Conservation (phyloP, 2,888 invertebrate genomes). For the Calameuta pallipes region DNA sequence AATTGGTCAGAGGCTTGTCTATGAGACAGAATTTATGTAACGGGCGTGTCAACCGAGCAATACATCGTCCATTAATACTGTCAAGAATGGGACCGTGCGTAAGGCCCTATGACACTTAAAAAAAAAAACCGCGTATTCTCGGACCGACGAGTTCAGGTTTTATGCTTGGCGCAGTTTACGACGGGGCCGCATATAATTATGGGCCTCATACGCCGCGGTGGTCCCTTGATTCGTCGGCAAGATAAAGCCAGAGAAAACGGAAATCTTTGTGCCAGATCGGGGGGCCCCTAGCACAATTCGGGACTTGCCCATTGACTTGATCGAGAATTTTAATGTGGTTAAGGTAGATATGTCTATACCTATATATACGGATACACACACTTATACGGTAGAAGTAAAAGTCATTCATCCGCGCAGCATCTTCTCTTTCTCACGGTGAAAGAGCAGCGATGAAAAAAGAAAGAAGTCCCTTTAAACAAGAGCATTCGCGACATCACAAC, state of each 20-base stretch:
- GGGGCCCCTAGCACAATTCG: not conserved
- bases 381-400: not conserved
- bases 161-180: conserved; percentile 16
- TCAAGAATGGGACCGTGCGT: not conserved
- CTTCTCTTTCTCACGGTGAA: not conserved
- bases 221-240: conserved; percentile 2
- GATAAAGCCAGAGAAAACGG: conserved; percentile 3
- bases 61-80: not conserved
- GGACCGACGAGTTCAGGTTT: conserved; percentile 21
- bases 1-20: not conserved
- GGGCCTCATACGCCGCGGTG: conserved; percentile 8
- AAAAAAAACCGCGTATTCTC: not conserved
- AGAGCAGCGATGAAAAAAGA: not conserved
- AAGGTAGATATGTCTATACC: not conserved
- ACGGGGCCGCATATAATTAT: conserved; percentile 2
- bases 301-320: not conserved
- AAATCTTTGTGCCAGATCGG: conserved; percentile 7
- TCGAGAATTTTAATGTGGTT: not conserved
- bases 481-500: not conserved
- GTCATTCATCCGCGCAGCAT: not conserved
- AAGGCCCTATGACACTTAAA: not conserved
- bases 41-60: not conserved
- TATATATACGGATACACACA: too few relatives aligned
- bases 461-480: not conserved
- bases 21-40: not conserved